phyloP scores from a whole-genome alignment of 2,888 invertebrate species.

The Brachynemurus nebulosus region DNA sequence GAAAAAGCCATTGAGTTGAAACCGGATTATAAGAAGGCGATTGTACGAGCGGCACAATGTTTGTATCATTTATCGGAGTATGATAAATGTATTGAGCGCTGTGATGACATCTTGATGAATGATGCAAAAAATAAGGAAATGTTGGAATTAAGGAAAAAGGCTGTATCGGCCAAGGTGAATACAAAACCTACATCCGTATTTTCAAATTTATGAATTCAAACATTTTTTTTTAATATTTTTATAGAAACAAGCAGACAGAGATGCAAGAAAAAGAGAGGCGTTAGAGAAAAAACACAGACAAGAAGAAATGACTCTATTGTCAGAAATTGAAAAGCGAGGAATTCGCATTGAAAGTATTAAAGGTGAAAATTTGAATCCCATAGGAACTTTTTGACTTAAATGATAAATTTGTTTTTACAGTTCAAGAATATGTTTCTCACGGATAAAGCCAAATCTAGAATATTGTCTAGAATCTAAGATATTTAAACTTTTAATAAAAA shows the following conservation, averaged over 20 bases:
- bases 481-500: too few relatives aligned
- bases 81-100: constrained; percentile 56
- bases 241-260: constrained; percentile 37
- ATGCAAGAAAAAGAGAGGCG: constrained; percentile 38
- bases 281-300: constrained; percentile 31
- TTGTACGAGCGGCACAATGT: constrained; percentile 60
- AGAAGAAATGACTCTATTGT: constrained; percentile 31
- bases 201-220: constrained; percentile 22
- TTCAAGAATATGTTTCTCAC: too few relatives aligned
- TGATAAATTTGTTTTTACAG: too few relatives aligned
- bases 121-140: constrained; percentile 41
- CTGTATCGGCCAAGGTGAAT: constrained; percentile 34
- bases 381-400: constrained; percentile 13
- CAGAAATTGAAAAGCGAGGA: constrained; percentile 32
- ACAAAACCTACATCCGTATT: constrained; percentile 6
- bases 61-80: constrained; percentile 50
- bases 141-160: constrained; percentile 37
- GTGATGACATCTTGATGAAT: constrained; percentile 49
- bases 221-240: constrained; percentile 8
- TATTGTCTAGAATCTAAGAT: too few relatives aligned
- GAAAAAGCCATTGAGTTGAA: constrained; percentile 62
- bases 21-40: constrained; percentile 63
- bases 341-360: constrained; percentile 41
- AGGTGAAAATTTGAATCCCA: constrained; percentile 12
- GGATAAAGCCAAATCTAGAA: too few relatives aligned